Percentiles rank a stretch among this genome's conserved stretches.
These are phyloP conservation scores for Priocnemis perturbator DNA, from an alignment of 2,888 invertebrate species.

Conservation along the genomic window DNA sequence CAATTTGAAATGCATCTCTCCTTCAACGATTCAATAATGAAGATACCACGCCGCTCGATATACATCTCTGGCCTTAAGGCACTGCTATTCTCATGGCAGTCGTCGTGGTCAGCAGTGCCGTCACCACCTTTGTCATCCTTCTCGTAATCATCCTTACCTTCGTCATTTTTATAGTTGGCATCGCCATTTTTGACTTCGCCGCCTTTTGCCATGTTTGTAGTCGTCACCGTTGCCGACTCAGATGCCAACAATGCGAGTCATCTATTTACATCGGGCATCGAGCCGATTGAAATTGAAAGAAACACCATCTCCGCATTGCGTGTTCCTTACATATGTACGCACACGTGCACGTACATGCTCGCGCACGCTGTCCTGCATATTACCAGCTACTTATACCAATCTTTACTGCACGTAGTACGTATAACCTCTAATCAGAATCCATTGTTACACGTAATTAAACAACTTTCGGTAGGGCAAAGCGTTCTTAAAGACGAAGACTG, in stretches of 20 bases:
- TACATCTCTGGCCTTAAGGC: too few species aligned
- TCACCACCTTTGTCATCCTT: conserved; percentile 6
- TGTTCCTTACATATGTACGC: conserved; percentile 15
- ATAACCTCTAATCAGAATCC: background rate
- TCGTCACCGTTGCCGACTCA: conserved; percentile 56
- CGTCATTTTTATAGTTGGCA: background rate
- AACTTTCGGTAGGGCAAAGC: background rate
- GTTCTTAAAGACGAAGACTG: too few species aligned
- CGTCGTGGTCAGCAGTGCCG: background rate
- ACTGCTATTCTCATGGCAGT: background rate
- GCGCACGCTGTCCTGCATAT: conserved; percentile 8
- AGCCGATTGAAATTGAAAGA: conserved; percentile 64
- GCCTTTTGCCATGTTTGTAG: conserved; percentile 20
- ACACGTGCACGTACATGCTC: conserved; percentile 3
- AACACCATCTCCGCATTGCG: conserved; percentile 43
- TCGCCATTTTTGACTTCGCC: background rate
- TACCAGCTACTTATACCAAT: too few species aligned
- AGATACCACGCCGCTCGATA: too few species aligned
- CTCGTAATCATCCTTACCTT: background rate
- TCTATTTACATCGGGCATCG: conserved; percentile 47
- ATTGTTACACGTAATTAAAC: conserved; percentile 3
- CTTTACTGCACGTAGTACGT: background rate
- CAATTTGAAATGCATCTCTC: too few species aligned
- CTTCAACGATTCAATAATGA: too few species aligned
- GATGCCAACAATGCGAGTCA: conserved; percentile 69